Evolutionary conservation across 2,888 invertebrate species (phyloP).

Genomic region (Homarus gammarus): DNA sequence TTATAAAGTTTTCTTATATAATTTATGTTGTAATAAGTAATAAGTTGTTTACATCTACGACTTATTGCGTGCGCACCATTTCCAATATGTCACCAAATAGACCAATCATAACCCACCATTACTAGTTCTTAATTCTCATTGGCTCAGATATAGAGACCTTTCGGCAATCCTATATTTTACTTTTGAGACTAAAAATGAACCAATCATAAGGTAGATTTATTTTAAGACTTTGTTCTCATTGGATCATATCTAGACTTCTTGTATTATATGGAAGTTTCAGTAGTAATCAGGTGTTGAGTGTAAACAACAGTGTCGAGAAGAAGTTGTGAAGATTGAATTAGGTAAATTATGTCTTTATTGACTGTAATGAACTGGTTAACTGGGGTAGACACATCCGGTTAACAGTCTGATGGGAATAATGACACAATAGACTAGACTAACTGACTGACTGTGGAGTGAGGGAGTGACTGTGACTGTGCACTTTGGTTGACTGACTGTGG

Average conservation of each 20-base stretch:
- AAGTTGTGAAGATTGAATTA: neutral
- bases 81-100: neutral
- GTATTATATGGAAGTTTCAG: neutral
- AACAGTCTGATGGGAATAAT: no score
- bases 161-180: neutral
- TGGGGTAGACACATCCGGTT: no score
- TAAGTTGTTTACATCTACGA: neutral
- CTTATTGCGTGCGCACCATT: neutral
- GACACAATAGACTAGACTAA: no score
- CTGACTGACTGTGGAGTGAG: no score
- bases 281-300: conserved; percentile 55
- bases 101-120: conserved; percentile 16
- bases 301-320: conserved; percentile 44
- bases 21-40: no score
- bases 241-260: neutral
- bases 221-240: conserved; percentile 11
- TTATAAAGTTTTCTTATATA: no score
- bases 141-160: neutral
- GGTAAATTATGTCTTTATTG: neutral
- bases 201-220: neutral
- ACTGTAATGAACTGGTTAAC: no score
- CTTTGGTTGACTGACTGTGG: no score
- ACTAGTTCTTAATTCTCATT: neutral
- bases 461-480: no score
- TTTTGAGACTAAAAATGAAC: neutral